Percentiles rank a stretch among this genome's conserved stretches.
Conservation (phyloP, 2,113 vertebrate species). For the Rhinopomastus cyanomelas region DNA sequence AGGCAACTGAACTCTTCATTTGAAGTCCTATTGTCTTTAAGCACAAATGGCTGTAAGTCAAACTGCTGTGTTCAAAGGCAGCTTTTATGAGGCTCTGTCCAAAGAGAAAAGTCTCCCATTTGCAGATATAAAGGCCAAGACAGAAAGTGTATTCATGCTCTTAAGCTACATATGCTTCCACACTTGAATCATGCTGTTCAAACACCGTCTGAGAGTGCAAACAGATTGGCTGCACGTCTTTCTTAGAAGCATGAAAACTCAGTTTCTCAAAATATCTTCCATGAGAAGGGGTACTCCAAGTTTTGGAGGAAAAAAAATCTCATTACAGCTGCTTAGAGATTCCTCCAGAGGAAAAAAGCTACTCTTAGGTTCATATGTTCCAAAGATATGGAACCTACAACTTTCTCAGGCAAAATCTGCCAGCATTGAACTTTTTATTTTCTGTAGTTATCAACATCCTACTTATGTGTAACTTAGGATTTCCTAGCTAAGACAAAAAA, state of each 20-base stretch:
- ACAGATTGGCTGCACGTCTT: conserved; percentile 23
- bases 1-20: background rate
- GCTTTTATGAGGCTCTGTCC: background rate
- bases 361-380: background rate
- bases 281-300: conserved; percentile 4
- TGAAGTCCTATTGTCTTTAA: background rate
- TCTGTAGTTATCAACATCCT: background rate
- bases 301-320: background rate
- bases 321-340: background rate
- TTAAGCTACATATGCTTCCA: background rate
- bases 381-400: background rate
- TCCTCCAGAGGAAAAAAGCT: background rate
- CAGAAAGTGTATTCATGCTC: background rate
- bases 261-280: conserved; percentile 13
- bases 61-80: background rate
- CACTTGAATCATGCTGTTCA: conserved; percentile 18
- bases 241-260: conserved; percentile 26
- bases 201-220: conserved; percentile 31
- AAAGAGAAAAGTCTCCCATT: background rate
- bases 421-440: background rate
- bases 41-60: background rate
- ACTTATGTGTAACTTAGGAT: background rate
- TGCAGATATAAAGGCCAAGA: background rate
- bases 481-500: background rate
- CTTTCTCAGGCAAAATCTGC: background rate